A percentile compares a stretch with the other conserved stretches of the same genome.
phyloP scores from a whole-genome alignment of 2,888 invertebrate genomes.

The Cryptocheilus praepositus region DNA sequence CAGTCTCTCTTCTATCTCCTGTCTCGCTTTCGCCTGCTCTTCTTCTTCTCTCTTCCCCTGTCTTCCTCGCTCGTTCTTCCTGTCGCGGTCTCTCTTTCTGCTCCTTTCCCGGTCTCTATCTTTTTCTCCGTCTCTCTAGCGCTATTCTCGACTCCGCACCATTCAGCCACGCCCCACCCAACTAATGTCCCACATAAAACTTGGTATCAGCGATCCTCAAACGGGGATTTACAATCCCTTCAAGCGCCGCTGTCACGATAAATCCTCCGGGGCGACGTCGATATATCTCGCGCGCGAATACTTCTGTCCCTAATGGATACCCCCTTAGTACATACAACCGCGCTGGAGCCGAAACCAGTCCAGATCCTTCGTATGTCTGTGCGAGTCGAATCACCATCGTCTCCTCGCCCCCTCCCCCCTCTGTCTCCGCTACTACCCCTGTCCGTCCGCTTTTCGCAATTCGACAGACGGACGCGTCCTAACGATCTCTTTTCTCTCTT shows the following conservation, averaged over 20 bases:
- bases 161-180: slow-evolving; percentile 74
- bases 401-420: slow-evolving; percentile 19
- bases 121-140: slow-evolving; percentile 55
- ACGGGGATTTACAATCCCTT: slow-evolving; percentile 76
- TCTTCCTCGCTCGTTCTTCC: slow-evolving; percentile 31
- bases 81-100: slow-evolving; percentile 35
- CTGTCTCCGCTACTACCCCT: not conserved
- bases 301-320: slow-evolving; percentile 74
- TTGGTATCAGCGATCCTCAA: slow-evolving; percentile 75
- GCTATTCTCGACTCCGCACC: slow-evolving; percentile 66
- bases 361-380: slow-evolving; percentile 52
- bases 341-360: slow-evolving; percentile 53
- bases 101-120: slow-evolving; percentile 37
- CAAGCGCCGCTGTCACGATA: slow-evolving; percentile 73
- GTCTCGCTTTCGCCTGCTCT: slow-evolving; percentile 26
- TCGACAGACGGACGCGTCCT: slow-evolving; percentile 36
- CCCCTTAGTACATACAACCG: slow-evolving; percentile 58
- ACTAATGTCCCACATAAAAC: slow-evolving; percentile 76
- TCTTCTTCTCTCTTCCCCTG: slow-evolving; percentile 52
- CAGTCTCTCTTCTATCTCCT: slow-evolving; percentile 19
- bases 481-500: slow-evolving; percentile 28
- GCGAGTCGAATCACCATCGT: slow-evolving; percentile 37
- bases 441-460: slow-evolving; percentile 11
- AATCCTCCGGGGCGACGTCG: slow-evolving; percentile 72
- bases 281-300: slow-evolving; percentile 73